Evolutionary conservation across 2,888 invertebrate genomes (phyloP), one percentile per base, ranked within the genome.

Genomic region (Automeris io): DNA sequence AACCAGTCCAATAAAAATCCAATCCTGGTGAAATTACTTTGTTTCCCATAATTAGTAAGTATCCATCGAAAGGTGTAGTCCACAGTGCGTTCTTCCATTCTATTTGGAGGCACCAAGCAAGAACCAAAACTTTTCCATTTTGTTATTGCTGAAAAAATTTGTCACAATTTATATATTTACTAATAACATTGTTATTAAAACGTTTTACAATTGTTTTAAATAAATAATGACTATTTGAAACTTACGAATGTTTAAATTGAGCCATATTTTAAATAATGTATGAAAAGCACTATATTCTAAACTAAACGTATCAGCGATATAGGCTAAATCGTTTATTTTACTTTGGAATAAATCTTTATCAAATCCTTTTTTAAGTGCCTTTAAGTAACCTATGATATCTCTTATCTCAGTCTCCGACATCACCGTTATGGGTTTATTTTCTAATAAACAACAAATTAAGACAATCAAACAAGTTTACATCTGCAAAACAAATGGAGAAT

Each of bases 231-330:
- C 7, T 11, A 40, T 3, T 5, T 9, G 16, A 36, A 36, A 79
- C 85, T 79, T 57, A 87, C 87, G 83, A 56, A 87, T 78, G 35
- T 68, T 72, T 52, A 87, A 70, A 64, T 86, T 86, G 36, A 87
- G 51, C 87, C 87, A 87, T 48, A 86, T 60, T 70, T 75, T 78
- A 43, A 87, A 80, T 34, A 87, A 58, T 40, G 62, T 79, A 41
- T 79, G 78, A 40, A 85, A 86, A 49, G 78, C 77, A 19, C 76
- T 69, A 45, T 76, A 72, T 19, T 63, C 56, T 47, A 82, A 63
- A 8, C 79, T 76, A 47, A 35, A 46, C n/a, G 58, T 66, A 45
- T 80, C 80, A 33, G 74, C 76, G 40, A 62, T 56, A 42, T 69
- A 62, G 0, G 70, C 66, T 36, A 86, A 61, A 54, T 82, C 78